Evolutionary conservation across 2,888 invertebrate genomes (phyloP).

Genomic region (Dugesia japonica): DNA sequence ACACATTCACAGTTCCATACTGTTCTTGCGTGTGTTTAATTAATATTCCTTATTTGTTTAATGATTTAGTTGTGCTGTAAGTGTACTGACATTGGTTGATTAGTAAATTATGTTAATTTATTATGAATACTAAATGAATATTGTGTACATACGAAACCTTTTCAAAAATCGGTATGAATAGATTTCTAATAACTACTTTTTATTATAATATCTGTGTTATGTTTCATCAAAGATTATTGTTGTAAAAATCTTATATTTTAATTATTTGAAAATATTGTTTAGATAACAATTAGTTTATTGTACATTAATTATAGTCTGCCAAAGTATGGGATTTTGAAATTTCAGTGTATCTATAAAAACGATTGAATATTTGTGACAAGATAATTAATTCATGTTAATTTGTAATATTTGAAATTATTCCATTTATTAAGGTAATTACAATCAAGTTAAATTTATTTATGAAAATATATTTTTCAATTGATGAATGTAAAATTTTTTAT

Average conservation of each 20-base stretch:
- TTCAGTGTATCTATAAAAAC: too few species aligned
- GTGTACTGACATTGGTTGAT: not conserved
- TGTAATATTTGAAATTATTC: too few species aligned
- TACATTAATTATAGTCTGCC: too few species aligned
- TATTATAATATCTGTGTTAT: not conserved
- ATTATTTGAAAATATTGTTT: not conserved
- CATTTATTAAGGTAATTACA: too few species aligned
- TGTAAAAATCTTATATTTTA: not conserved
- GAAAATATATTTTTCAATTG: not conserved
- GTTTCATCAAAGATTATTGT: conserved; percentile 1
- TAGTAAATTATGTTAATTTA: not conserved
- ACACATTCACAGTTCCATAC: not conserved
- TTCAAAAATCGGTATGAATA: not conserved
- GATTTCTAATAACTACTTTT: not conserved
- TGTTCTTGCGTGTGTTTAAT: not conserved
- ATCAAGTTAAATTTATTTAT: too few species aligned
- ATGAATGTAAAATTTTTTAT: not conserved
- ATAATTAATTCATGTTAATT: too few species aligned
- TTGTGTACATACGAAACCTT: not conserved
- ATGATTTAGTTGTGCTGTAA: conserved; percentile 12
- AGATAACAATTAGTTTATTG: too few species aligned
- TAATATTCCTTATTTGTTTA: not conserved
- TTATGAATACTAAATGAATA: not conserved
- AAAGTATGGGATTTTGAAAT: too few species aligned
- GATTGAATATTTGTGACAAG: too few species aligned